phyloP scores from a whole-genome alignment of 2,113 vertebrate species.

The Otis tarda region DNA sequence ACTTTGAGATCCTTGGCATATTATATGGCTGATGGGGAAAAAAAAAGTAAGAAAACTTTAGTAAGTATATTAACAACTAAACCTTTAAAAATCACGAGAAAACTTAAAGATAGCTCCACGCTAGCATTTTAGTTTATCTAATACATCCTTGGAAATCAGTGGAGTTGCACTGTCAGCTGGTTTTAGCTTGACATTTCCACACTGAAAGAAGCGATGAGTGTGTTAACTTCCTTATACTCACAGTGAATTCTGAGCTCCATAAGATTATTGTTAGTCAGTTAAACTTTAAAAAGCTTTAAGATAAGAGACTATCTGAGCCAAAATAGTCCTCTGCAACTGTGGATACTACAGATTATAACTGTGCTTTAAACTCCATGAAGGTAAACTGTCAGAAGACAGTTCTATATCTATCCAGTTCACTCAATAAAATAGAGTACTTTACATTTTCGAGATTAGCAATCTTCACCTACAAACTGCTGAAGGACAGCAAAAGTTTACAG shows the following conservation, averaged over 20 bases:
- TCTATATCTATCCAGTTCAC: neutral
- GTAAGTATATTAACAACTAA: neutral
- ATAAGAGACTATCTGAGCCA: neutral
- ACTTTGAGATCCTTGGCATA: neutral
- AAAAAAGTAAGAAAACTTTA: neutral
- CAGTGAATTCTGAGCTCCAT: neutral
- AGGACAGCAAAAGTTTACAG: conserved; percentile 2
- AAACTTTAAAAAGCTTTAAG: conserved; percentile 25
- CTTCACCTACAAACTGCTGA: conserved; percentile 15
- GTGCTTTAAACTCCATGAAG: neutral
- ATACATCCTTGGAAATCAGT: neutral
- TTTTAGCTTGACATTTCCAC: conserved; percentile 9
- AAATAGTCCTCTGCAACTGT: neutral
- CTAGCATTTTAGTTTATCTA: neutral
- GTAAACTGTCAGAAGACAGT: neutral
- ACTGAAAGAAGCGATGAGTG: neutral
- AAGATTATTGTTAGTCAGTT: conserved; percentile 26
- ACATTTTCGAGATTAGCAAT: conserved; percentile 23
- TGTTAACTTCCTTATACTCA: neutral
- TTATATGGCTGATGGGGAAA: neutral
- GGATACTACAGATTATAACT: neutral
- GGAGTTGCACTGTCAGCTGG: neutral
- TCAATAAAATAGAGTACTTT: conserved; percentile 19
- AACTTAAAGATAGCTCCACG: neutral
- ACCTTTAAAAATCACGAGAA: neutral